Percentiles rank a stretch among this genome's conserved stretches.
Conservation (phyloP, 2,113 vertebrate genomes). For the Poicephalus gulielmi region DNA sequence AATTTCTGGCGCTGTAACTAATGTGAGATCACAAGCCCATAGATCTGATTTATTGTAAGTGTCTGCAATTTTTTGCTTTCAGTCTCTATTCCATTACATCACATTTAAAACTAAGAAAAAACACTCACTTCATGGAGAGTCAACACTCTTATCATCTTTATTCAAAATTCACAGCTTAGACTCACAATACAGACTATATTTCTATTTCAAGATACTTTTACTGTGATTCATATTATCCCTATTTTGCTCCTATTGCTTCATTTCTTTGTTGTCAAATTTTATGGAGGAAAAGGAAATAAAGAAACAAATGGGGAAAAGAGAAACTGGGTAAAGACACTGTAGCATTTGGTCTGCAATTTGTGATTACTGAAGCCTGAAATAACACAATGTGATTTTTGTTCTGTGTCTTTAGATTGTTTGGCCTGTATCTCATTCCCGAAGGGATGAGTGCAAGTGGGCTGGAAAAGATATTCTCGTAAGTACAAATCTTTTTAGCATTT, state of each 20-base stretch:
- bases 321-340: neutral
- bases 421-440: conserved; percentile 88
- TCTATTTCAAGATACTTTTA: neutral
- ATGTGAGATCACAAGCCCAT: neutral
- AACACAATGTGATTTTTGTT: conserved; percentile 58
- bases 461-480: conserved; percentile 95
- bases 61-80: neutral
- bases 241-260: neutral
- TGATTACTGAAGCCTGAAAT: conserved; percentile 42
- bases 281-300: neutral
- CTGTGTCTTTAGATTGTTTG: conserved; percentile 86
- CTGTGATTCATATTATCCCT: neutral
- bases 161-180: neutral
- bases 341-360: neutral
- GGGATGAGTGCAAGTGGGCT: conserved; percentile 98
- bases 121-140: neutral
- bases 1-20: neutral
- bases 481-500: conserved; percentile 40
- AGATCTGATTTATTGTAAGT: neutral
- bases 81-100: neutral
- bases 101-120: neutral
- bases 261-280: neutral
- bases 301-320: neutral
- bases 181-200: neutral
- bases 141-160: neutral